phyloP scores from a whole-genome alignment of 2,888 invertebrate genomes.

The Trissoscelio sp. region DNA sequence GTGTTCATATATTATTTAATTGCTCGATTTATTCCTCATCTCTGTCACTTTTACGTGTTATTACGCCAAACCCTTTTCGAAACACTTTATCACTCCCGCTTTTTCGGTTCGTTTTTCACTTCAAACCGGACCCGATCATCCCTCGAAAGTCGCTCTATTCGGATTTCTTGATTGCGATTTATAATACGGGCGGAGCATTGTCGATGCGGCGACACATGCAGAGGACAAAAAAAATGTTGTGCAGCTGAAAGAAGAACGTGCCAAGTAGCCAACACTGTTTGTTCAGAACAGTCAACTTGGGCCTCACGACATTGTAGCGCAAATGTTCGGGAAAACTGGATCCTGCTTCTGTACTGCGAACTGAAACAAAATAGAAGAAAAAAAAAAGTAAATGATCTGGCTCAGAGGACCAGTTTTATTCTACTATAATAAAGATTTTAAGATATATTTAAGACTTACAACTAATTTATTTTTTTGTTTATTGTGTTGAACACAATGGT shows the following conservation, averaged over 20 bases:
- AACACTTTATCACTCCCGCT: slow-evolving; percentile 35
- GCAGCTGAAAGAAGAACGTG: slow-evolving; percentile 36
- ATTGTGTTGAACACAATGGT: no score
- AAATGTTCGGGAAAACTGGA: slow-evolving; percentile 35
- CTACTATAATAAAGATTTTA: no score
- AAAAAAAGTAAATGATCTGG: no score
- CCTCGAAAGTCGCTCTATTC: slow-evolving; percentile 52
- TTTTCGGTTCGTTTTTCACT: slow-evolving; percentile 43
- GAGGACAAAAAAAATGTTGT: slow-evolving; percentile 18
- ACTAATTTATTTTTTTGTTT: no score
- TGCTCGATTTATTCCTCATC: slow-evolving; percentile 26
- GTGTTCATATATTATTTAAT: slow-evolving; percentile 18
- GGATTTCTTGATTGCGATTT: slow-evolving; percentile 77
- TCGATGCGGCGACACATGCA: slow-evolving; percentile 10
- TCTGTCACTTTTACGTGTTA: slow-evolving; percentile 19
- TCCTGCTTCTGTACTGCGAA: no score
- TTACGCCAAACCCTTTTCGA: slow-evolving; percentile 25
- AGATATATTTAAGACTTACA: no score
- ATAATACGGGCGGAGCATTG: slow-evolving; percentile 73
- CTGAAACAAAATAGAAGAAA: no score
- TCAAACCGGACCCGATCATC: slow-evolving; percentile 55
- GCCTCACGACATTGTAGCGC: slow-evolving; percentile 15
- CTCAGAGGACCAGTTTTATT: no score
- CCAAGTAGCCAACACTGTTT: slow-evolving; percentile 25
- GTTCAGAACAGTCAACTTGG: slow-evolving; percentile 8